These are phyloP conservation scores for Microchrysa polita DNA, from an alignment of 2,888 invertebrate genomes.

Conservation along the genomic window DNA sequence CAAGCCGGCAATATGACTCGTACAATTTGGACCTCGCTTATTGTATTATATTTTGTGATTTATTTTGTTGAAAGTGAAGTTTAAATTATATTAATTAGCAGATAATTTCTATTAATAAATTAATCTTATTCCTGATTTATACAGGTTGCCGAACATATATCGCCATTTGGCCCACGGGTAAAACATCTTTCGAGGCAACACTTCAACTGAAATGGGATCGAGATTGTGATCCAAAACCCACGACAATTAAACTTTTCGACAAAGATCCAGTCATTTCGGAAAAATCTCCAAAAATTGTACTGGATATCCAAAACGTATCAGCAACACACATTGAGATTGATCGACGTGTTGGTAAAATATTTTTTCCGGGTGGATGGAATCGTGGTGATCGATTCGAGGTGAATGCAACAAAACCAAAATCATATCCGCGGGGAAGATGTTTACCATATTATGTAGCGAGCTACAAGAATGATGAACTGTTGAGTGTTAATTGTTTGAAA, in stretches of 20 bases:
- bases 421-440: conserved; percentile 68
- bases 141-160: conserved; percentile 59
- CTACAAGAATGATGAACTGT: conserved; percentile 69
- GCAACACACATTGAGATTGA: conserved; percentile 64
- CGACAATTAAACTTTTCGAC: conserved; percentile 61
- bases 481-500: conserved; percentile 75
- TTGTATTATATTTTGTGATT: background rate
- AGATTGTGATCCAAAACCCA: conserved; percentile 58
- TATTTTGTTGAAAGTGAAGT: background rate
- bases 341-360: conserved; percentile 66
- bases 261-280: conserved; percentile 60
- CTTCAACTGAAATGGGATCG: conserved; percentile 63
- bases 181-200: conserved; percentile 56
- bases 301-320: conserved; percentile 63
- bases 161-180: conserved; percentile 59
- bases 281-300: conserved; percentile 55
- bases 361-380: conserved; percentile 72
- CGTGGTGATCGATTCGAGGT: conserved; percentile 57
- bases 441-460: conserved; percentile 78
- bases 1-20: background rate
- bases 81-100: background rate
- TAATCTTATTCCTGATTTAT: background rate
- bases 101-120: background rate
- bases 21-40: conserved; percentile 13
- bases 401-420: conserved; percentile 51